Evolutionary conservation across 2,888 invertebrate species (phyloP).

Genomic region (Rhamphomyia laevipes): DNA sequence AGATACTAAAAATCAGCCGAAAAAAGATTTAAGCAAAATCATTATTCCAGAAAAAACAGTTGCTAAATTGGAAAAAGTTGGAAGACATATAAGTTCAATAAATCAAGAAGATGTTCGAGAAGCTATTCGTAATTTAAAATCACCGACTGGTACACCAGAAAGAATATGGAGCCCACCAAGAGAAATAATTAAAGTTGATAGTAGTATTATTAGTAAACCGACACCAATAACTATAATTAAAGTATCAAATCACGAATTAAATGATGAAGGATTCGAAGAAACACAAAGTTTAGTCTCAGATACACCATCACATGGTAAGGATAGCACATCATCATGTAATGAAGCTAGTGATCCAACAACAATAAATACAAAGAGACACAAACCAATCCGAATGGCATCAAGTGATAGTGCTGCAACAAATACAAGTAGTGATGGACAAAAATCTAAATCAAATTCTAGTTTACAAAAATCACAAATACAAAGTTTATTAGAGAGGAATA

Average conservation of each 20-base stretch:
- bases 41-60: constrained; percentile 21
- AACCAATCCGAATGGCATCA: constrained; percentile 19
- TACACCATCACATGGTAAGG: constrained; percentile 65
- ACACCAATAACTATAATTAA: constrained; percentile 21
- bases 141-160: constrained; percentile 49
- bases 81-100: constrained; percentile 56
- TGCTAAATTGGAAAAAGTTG: constrained; percentile 37
- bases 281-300: constrained; percentile 79
- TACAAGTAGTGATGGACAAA: constrained; percentile 27
- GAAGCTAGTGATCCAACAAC: constrained; percentile 43
- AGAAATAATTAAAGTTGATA: constrained; percentile 23
- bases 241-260: constrained; percentile 45
- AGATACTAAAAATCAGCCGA: constrained; percentile 33
- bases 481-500: constrained; percentile 23
- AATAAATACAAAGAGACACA: constrained; percentile 11
- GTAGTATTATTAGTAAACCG: neutral
- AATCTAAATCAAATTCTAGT: constrained; percentile 16
- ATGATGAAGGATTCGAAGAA: constrained; percentile 86
- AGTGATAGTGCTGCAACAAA: constrained; percentile 39
- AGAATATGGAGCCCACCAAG: constrained; percentile 46
- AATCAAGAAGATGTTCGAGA: constrained; percentile 59
- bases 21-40: constrained; percentile 34
- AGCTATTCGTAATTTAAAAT: constrained; percentile 53
- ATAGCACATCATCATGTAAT: constrained; percentile 61
- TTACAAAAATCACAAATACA: constrained; percentile 20